A percentile compares a stretch with the other conserved stretches of the same genome.
Evolutionary conservation across 2,888 invertebrate species (phyloP).

Genomic region (Cyrtodaria siliqua): DNA sequence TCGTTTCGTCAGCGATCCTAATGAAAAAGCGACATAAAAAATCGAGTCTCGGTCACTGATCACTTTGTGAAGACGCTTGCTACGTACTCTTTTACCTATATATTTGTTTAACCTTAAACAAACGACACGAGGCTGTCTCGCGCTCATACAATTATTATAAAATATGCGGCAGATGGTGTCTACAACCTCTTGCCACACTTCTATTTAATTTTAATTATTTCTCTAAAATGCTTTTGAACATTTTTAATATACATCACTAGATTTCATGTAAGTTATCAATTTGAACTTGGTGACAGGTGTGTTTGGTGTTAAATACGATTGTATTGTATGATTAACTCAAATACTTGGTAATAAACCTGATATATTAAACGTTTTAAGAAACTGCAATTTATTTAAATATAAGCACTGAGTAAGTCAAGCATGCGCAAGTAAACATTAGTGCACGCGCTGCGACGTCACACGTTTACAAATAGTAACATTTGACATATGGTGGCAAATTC

Average conservation of each 20-base stretch:
- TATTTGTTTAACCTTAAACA: background rate
- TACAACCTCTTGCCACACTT: conserved; percentile 15
- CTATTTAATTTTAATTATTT: conserved; percentile 16
- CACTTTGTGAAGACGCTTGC: conserved; percentile 28
- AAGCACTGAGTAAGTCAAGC: background rate
- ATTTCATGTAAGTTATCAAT: background rate
- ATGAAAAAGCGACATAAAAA: conserved; percentile 15
- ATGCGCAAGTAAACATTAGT: conserved; percentile 19
- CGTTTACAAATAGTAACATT: conserved; percentile 45
- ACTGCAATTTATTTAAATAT: background rate
- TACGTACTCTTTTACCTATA: conserved; percentile 44
- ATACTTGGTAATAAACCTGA: too few species aligned
- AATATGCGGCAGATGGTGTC: conserved; percentile 31
- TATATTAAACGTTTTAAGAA: too few species aligned
- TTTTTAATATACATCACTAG: background rate
- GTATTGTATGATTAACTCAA: too few species aligned
- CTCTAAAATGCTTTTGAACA: background rate
- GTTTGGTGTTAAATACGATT: background rate
- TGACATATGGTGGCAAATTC: conserved; percentile 61
- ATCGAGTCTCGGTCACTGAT: conserved; percentile 25
- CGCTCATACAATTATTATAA: conserved; percentile 13
- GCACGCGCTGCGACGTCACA: conserved; percentile 41
- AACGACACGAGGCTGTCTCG: conserved; percentile 45
- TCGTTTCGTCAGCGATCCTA: conserved; percentile 25
- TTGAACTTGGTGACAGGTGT: background rate